Conservation (phyloP, 2,888 invertebrate species). For the Dolichopus griseipennis region DNA sequence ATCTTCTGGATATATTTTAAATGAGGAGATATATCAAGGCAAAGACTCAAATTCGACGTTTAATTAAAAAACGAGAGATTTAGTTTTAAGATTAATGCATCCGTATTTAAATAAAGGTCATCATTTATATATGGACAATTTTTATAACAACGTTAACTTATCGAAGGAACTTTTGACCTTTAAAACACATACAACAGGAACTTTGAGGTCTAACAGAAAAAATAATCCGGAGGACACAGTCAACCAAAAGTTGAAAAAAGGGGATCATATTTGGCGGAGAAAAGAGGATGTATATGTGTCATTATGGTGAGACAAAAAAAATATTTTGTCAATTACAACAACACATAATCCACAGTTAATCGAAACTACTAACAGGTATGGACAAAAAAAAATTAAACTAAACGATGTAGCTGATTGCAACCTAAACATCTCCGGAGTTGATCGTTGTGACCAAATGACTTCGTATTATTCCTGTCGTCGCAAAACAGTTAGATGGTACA, state of each 20-base stretch:
- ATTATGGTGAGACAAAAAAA: neutral
- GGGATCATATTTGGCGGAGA: constrained; percentile 11
- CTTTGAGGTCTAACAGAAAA: too few relatives aligned
- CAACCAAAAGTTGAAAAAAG: constrained; percentile 17
- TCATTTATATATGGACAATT: too few relatives aligned
- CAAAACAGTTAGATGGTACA: constrained; percentile 13
- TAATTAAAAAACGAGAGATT: too few relatives aligned
- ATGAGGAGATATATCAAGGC: too few relatives aligned
- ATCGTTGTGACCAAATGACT: constrained; percentile 11
- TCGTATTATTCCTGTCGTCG: constrained; percentile 12
- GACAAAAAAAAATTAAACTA: constrained; percentile 10
- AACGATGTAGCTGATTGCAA: constrained; percentile 8
- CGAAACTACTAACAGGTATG: neutral
- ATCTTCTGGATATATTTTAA: too few relatives aligned
- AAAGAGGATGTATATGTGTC: neutral
- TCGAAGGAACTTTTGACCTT: too few relatives aligned
- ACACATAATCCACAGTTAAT: neutral
- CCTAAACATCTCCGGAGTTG: constrained; percentile 11
- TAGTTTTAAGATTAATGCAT: too few relatives aligned
- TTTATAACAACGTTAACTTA: too few relatives aligned
- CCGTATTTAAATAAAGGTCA: too few relatives aligned
- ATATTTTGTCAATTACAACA: neutral
- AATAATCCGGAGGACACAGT: too few relatives aligned
- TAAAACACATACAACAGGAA: too few relatives aligned
- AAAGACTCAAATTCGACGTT: too few relatives aligned